Base-by-base conservation (phyloP, 2,113 vertebrate species). In the Erythrocercus mccallii region DNA sequence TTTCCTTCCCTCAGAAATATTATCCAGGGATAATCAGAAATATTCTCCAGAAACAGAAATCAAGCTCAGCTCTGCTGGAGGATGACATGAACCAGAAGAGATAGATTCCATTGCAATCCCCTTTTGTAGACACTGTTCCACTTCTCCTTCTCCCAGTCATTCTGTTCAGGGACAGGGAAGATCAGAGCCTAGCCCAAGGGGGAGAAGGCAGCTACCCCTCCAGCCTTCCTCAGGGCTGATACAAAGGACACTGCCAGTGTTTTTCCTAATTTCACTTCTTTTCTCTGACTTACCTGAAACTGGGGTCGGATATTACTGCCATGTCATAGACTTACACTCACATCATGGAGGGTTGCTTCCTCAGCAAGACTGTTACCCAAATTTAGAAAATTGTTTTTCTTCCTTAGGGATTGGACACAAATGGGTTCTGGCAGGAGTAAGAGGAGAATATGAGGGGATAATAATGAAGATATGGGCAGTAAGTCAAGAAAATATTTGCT, bases 331-430 rank as follows among this genome's bases (percentile, higher is more conserved):
- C 25, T 86, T 51, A 33, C 38, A 23, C 23, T 83, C 38, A 45
- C 12, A 8, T 48, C 1, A 0, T 42, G 15, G 28, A 15, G 24
- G 5, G 13, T 69, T 1, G 1, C 40, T 65, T 62, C 48, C n/a
- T 61, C 38, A 70, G 35, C 0, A 1, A 66, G 10, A 10, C 11
- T 22, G 6, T 62, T 45, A 56, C 5, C 10, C 47, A 54, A 20
- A 76, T 51, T 69, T 47, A 88, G 8, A 69, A 77, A 80, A 77
- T n/a, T 0, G 18, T 11, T 37, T 56, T 83, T 90, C 27, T 61
- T 20, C 6, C 8, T 81, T 61, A 48, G 21, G 10, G 5, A 21
- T 10, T 57, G 27, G 28, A 31, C 13, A 22, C 21, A 62, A 70
- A 53, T 37, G 9, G 21, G 8, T 83, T 73, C 16, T 73, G 17